Evolutionary conservation across 2,888 invertebrate species (phyloP).

Genomic region (Leptothorax acervorum): DNA sequence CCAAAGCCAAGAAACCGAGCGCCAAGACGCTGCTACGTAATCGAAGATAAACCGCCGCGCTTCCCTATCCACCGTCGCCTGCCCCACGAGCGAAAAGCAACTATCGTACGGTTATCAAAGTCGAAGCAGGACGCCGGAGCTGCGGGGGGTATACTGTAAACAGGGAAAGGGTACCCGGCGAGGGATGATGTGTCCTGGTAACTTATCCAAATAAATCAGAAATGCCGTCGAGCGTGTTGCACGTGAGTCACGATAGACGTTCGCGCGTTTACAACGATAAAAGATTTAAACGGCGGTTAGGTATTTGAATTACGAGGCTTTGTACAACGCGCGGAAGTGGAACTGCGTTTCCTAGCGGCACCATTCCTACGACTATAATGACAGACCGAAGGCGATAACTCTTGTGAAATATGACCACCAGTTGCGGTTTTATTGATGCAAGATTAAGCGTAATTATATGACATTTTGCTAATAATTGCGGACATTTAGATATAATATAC

Average conservation of each 20-base stretch:
- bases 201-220: slow-evolving; percentile 81
- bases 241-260: slow-evolving; percentile 60
- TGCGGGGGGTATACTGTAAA: slow-evolving; percentile 68
- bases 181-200: slow-evolving; percentile 78
- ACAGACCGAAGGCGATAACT: slow-evolving; percentile 37
- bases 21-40: slow-evolving; percentile 83
- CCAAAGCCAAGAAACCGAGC: slow-evolving; percentile 81
- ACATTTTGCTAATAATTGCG: slow-evolving; percentile 21
- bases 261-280: slow-evolving; percentile 46
- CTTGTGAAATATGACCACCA: neutral
- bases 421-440: slow-evolving; percentile 25
- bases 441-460: slow-evolving; percentile 24
- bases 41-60: slow-evolving; percentile 84
- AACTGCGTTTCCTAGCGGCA: slow-evolving; percentile 10
- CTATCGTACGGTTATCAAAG: slow-evolving; percentile 81
- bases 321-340: neutral
- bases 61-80: slow-evolving; percentile 58
- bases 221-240: slow-evolving; percentile 72
- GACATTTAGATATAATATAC: slow-evolving; percentile 5
- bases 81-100: slow-evolving; percentile 71
- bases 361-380: slow-evolving; percentile 27
- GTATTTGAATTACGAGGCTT: slow-evolving; percentile 33
- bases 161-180: slow-evolving; percentile 62
- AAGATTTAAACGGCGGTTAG: slow-evolving; percentile 47
- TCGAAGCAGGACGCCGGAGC: slow-evolving; percentile 74